A percentile compares a stretch with the other conserved stretches of the same genome.
These are phyloP conservation scores for Gryllus bimaculatus DNA, from an alignment of 1,140 invertebrate species.

Conservation along the genomic window DNA sequence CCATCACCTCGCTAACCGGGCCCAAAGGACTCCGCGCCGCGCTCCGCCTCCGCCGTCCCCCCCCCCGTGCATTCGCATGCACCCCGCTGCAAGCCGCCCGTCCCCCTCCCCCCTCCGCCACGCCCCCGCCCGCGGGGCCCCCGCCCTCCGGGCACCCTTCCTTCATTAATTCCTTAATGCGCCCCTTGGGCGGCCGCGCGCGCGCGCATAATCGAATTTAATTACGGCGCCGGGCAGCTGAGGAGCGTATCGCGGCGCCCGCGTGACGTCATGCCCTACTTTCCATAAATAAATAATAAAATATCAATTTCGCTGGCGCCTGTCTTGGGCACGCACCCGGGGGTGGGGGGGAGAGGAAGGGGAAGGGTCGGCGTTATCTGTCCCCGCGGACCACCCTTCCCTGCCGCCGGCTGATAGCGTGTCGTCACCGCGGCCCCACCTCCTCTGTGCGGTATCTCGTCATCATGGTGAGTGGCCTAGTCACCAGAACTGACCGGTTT, in stretches of 20 bases:
- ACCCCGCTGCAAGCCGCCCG: not conserved
- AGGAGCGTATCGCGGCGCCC: not conserved
- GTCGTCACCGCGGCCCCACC: not conserved
- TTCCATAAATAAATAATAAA: slow-evolving; percentile 15
- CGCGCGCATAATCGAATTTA: slow-evolving; percentile 3
- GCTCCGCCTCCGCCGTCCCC: too few species aligned
- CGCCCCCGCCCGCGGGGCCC: too few species aligned
- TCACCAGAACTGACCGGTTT: too few species aligned
- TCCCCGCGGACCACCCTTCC: not conserved
- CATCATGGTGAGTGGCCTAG: not conserved
- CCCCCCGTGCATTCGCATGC: not conserved
- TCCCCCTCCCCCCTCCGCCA: not conserved
- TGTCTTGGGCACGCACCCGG: not conserved
- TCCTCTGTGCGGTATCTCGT: not conserved
- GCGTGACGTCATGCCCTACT: slow-evolving; percentile 4
- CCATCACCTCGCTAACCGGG: too few species aligned
- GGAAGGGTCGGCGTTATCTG: not conserved
- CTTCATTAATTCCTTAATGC: slow-evolving; percentile 1
- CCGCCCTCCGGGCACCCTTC: not conserved
- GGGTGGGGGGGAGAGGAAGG: too few species aligned
- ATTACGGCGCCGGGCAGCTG: not conserved
- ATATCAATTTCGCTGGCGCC: slow-evolving; percentile 7
- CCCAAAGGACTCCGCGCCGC: too few species aligned
- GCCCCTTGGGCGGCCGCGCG: too few species aligned
- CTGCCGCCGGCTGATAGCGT: not conserved